phyloP scores from a whole-genome alignment of 2,113 vertebrate genomes.

The Orientallactaga bullata region DNA sequence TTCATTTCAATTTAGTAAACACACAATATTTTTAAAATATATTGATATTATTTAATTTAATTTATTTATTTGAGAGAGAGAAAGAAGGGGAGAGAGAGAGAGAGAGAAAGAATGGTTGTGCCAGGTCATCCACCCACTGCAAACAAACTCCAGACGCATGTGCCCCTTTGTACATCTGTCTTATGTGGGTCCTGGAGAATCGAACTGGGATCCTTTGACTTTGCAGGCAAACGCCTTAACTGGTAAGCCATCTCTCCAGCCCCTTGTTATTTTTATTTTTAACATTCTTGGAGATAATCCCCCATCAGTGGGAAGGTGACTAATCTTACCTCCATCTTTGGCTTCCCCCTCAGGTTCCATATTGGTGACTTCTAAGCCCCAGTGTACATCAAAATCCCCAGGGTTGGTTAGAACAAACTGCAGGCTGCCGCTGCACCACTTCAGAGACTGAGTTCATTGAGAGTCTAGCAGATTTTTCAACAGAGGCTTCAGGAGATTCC shows the following conservation, averaged over 20 bases:
- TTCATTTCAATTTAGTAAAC: slow-evolving; percentile 37
- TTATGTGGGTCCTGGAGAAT: no score
- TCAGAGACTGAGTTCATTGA: slow-evolving; percentile 9
- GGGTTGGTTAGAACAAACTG: background rate
- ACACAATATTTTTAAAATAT: no score
- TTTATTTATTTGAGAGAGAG: no score
- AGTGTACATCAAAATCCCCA: background rate
- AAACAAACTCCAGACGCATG: no score
- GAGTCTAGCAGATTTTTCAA: background rate
- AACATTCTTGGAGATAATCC: background rate
- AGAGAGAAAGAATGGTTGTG: no score
- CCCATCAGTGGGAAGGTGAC: background rate
- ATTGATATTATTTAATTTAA: no score
- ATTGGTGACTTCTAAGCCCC: background rate
- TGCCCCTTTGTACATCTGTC: no score
- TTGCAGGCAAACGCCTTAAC: no score
- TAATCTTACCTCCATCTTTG: background rate
- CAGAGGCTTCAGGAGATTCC: background rate
- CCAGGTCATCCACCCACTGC: no score
- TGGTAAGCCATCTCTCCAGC: no score
- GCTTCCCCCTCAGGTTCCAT: background rate
- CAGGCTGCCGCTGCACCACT: background rate
- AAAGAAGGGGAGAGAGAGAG: no score
- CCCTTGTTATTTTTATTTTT: slow-evolving; percentile 56
- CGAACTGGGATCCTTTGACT: no score